Evolutionary conservation across 1,140 invertebrate genomes (phyloP).

Genomic region (Drosophila biarmipes): DNA sequence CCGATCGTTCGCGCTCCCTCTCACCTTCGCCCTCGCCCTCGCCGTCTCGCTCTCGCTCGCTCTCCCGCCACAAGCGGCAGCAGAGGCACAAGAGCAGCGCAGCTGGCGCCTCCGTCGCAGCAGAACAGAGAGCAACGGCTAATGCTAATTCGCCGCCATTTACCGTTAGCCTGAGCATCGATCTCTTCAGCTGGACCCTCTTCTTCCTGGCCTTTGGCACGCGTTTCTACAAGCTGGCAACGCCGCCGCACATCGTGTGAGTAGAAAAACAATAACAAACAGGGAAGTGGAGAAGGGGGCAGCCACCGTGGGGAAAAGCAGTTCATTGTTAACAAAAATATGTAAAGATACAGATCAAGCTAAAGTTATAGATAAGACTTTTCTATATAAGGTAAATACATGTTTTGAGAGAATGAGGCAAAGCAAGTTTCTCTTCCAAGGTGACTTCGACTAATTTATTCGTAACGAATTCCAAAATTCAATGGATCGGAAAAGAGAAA

Average conservation of each 20-base stretch:
- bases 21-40: slow-evolving; percentile 34
- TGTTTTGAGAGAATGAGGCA: no score
- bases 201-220: slow-evolving; percentile 90
- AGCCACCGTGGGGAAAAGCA: background rate
- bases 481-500: no score
- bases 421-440: no score
- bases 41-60: slow-evolving; percentile 37
- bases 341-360: no score
- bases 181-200: slow-evolving; percentile 90
- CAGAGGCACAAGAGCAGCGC: slow-evolving; percentile 18
- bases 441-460: no score
- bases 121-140: slow-evolving; percentile 6
- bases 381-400: no score
- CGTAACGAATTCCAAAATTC: no score
- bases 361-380: no score
- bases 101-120: slow-evolving; percentile 3
- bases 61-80: slow-evolving; percentile 14
- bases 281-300: background rate
- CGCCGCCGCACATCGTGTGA: slow-evolving; percentile 96
- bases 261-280: slow-evolving; percentile 79
- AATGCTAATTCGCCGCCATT: slow-evolving; percentile 59
- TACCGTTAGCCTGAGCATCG: slow-evolving; percentile 89
- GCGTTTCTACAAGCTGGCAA: slow-evolving; percentile 92
- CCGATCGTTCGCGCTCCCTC: slow-evolving; percentile 46
- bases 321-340: no score